phyloP scores from a whole-genome alignment of 2,888 invertebrate genomes.

The Pollenia angustigena region DNA sequence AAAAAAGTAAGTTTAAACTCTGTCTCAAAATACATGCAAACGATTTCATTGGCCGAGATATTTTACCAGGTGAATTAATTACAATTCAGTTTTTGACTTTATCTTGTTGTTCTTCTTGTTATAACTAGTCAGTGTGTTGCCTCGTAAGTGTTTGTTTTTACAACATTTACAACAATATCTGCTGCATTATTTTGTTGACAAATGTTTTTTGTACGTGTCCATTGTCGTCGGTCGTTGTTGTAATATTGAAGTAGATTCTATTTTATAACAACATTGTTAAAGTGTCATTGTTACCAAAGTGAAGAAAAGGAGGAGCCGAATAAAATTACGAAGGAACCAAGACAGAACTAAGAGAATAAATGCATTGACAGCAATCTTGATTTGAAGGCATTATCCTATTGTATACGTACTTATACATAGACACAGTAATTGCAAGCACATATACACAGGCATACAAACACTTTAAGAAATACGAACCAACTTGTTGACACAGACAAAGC shows the following conservation, averaged over 20 bases:
- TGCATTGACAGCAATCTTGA: slow-evolving; percentile 10
- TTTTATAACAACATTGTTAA: slow-evolving; percentile 43
- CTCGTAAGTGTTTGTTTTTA: not conserved
- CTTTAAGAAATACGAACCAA: slow-evolving; percentile 17
- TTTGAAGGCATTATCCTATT: slow-evolving; percentile 35
- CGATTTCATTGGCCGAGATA: slow-evolving; percentile 16
- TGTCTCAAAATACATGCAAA: not conserved
- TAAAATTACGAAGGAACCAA: not conserved
- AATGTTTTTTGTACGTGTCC: slow-evolving; percentile 4
- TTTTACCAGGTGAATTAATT: slow-evolving; percentile 61
- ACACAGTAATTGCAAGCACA: not conserved
- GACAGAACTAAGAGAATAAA: not conserved
- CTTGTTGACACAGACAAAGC: slow-evolving; percentile 38
- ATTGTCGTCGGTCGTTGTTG: slow-evolving; percentile 36
- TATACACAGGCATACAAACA: not conserved
- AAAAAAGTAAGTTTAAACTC: not conserved
- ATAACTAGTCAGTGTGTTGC: not conserved
- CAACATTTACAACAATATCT: slow-evolving; percentile 20
- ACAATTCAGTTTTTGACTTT: slow-evolving; percentile 27
- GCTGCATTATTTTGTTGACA: slow-evolving; percentile 18
- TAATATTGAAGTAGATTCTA: slow-evolving; percentile 26
- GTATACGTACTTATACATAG: not conserved
- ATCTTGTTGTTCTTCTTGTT: not conserved
- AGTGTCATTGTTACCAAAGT: not conserved
- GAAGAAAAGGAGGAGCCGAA: not conserved